Evolutionary conservation across 2,797 vertebrate species (phyloP).

Genomic region (Crax fasciolata): DNA sequence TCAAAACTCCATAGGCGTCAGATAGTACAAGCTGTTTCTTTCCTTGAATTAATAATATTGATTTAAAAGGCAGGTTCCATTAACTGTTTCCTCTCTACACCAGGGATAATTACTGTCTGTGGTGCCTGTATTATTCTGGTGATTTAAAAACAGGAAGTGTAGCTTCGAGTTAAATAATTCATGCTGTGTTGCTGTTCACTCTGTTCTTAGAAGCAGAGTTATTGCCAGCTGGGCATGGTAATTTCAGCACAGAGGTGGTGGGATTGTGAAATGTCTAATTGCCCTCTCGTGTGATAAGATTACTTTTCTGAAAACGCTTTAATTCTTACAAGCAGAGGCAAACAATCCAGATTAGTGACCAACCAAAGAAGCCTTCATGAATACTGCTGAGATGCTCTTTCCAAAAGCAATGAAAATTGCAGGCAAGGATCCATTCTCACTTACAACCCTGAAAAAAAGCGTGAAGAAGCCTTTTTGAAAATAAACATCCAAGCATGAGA

Average conservation of each 20-base stretch:
- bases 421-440: neutral
- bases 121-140: neutral
- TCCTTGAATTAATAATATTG: conserved; percentile 74
- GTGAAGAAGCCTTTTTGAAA: neutral
- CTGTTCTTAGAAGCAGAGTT: conserved; percentile 56
- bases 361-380: neutral
- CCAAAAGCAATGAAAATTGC: neutral
- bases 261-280: conserved; percentile 62
- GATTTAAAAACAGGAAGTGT: conserved; percentile 42
- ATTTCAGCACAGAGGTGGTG: conserved; percentile 54
- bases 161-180: conserved; percentile 72
- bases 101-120: conserved; percentile 44
- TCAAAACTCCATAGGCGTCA: conserved; percentile 71
- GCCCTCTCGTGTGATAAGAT: conserved; percentile 46
- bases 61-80: conserved; percentile 69
- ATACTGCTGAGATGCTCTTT: neutral
- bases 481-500: neutral
- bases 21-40: conserved; percentile 71
- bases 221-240: conserved; percentile 38
- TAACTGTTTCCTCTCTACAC: conserved; percentile 59
- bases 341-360: conserved; percentile 45
- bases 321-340: conserved; percentile 34
- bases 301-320: conserved; percentile 49
- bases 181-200: conserved; percentile 57
- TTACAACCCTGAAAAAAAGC: neutral